Evolutionary conservation across 2,797 vertebrate genomes (phyloP).

Genomic region (Artibeus lituratus): DNA sequence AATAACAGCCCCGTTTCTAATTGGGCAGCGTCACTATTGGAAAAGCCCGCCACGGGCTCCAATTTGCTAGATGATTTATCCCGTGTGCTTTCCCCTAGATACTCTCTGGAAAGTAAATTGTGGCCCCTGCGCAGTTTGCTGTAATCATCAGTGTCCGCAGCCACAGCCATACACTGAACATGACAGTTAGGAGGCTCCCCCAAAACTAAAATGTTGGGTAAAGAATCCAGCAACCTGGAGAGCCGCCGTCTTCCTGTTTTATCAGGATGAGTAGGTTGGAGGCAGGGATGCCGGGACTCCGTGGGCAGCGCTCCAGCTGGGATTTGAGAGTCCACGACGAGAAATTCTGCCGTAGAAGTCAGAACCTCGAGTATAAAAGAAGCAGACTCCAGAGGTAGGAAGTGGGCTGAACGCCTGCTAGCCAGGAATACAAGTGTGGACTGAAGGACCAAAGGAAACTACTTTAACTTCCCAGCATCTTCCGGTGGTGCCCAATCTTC

Average conservation of each 20-base stretch:
- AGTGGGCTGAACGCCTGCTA: background rate
- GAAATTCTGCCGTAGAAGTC: background rate
- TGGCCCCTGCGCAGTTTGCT: background rate
- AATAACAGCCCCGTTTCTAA: fast-evolving
- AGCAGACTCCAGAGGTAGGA: background rate
- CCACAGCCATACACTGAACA: too few relatives aligned
- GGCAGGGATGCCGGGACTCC: background rate
- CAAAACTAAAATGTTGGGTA: background rate
- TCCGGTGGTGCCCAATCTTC: too few relatives aligned
- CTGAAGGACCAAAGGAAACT: fast-evolving
- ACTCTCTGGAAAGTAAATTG: background rate
- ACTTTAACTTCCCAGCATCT: background rate
- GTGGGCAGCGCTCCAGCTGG: background rate
- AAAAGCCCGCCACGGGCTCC: background rate
- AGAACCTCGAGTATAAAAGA: background rate
- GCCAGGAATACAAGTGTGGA: background rate
- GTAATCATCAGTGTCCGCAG: background rate
- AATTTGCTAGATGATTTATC: background rate
- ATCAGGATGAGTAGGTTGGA: background rate
- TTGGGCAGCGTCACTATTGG: background rate
- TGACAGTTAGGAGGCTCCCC: background rate
- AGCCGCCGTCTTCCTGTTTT: background rate
- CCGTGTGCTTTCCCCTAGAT: background rate
- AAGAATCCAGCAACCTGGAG: background rate
- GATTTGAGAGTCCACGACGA: background rate